Conservation (phyloP, 1,140 invertebrate species). For the Procambarus virginalis region DNA sequence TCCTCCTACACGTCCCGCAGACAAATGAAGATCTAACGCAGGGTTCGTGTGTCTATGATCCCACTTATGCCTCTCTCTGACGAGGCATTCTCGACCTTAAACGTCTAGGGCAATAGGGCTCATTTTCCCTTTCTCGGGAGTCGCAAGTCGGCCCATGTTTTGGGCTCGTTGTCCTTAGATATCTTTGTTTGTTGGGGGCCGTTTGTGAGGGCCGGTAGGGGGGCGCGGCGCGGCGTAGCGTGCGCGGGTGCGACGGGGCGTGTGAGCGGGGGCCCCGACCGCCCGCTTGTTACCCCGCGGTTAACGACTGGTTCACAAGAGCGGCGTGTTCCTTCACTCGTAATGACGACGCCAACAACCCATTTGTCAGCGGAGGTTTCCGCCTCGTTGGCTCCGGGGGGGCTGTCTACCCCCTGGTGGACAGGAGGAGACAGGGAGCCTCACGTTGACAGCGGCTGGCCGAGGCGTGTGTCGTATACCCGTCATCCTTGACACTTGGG, state of each 20-base stretch:
- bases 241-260: not conserved
- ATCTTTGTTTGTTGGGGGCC: not conserved
- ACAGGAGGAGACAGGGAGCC: no score
- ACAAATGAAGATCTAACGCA: not conserved
- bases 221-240: not conserved
- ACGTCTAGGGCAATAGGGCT: not conserved
- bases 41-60: not conserved
- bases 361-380: constrained; percentile 1
- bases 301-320: not conserved
- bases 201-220: not conserved
- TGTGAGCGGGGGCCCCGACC: not conserved
- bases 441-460: no score
- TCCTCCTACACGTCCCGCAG: not conserved
- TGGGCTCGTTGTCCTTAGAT: not conserved
- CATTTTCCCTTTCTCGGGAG: not conserved
- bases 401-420: no score
- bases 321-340: constrained; percentile 4
- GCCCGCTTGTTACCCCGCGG: not conserved
- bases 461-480: no score
- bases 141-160: not conserved
- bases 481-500: no score
- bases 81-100: not conserved
- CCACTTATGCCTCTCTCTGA: not conserved
- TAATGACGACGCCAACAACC: constrained; percentile 2
- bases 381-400: not conserved